Conservation (phyloP, 2,888 invertebrate species). For the Melanostoma scalare region DNA sequence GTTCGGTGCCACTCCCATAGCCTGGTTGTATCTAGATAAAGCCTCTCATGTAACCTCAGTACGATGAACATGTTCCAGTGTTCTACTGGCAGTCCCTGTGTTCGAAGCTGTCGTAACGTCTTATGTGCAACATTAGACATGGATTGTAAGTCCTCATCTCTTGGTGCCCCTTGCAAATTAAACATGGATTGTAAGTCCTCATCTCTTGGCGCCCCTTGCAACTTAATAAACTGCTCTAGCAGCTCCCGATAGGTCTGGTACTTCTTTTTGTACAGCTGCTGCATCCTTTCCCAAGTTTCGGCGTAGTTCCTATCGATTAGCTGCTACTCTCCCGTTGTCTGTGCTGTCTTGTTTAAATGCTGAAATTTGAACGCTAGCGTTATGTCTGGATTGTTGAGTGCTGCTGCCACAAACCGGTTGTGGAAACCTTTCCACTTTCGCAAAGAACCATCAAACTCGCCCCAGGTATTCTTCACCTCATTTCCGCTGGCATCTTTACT, state of each 20-base stretch:
- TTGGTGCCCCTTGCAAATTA: too few species aligned
- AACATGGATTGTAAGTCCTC: too few species aligned
- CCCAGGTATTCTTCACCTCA: too few species aligned
- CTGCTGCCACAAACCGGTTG: background rate
- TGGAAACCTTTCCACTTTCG: too few species aligned
- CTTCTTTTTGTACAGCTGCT: background rate
- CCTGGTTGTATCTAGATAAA: background rate
- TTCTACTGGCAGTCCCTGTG: conserved; percentile 15
- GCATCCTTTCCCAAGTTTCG: background rate
- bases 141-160: background rate
- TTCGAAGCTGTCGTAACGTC: conserved; percentile 1
- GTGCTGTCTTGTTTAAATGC: background rate
- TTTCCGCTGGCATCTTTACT: too few species aligned
- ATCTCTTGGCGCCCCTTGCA: background rate
- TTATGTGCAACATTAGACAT: background rate
- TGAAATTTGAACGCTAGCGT: background rate
- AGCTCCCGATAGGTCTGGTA: background rate
- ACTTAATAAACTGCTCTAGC: background rate
- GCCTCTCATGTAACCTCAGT: conserved; percentile 37
- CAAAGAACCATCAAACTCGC: too few species aligned
- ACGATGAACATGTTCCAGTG: conserved; percentile 39
- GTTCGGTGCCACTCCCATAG: conserved; percentile 21
- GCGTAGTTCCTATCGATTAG: background rate
- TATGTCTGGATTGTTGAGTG: background rate
- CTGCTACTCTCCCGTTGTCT: background rate